These are phyloP conservation scores for Sebastes schlegelii DNA, from an alignment of 2,113 vertebrate species.

Conservation along the genomic window DNA sequence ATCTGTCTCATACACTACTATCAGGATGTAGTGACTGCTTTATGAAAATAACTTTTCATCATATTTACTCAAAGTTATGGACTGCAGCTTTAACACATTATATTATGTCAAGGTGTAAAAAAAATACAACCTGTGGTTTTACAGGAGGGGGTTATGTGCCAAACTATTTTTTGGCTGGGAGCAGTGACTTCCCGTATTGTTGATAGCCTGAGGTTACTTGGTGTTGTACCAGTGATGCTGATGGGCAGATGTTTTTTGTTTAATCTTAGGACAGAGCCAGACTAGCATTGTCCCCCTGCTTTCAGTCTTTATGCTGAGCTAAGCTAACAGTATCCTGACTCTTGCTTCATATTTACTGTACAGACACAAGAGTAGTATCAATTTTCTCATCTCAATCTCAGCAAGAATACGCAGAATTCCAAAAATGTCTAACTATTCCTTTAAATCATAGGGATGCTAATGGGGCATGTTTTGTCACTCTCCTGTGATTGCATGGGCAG, in stretches of 20 bases:
- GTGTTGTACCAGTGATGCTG: conserved; percentile 11
- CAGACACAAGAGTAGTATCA: background rate
- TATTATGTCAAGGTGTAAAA: background rate
- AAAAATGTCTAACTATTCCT: conserved; percentile 48
- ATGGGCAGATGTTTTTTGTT: background rate
- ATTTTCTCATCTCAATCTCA: background rate
- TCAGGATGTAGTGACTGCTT: too few species aligned
- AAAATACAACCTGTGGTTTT: conserved; percentile 4
- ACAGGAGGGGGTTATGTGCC: background rate
- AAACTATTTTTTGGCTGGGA: background rate
- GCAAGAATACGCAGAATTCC: conserved; percentile 6
- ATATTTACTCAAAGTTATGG: too few species aligned
- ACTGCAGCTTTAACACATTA: background rate
- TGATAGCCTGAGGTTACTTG: background rate
- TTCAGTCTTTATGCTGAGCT: conserved; percentile 7
- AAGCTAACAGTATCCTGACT: conserved; percentile 20
- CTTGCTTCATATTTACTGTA: background rate
- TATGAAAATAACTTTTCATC: too few species aligned
- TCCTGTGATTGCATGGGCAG: conserved; percentile 58
- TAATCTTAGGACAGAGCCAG: background rate
- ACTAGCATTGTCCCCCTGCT: background rate
- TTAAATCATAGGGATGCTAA: conserved; percentile 37
- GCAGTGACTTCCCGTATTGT: too few species aligned
- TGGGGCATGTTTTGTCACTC: conserved; percentile 32
- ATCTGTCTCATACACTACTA: too few species aligned